Base-by-base conservation (phyloP, 2,797 vertebrate genomes). In the Argentina silus region DNA sequence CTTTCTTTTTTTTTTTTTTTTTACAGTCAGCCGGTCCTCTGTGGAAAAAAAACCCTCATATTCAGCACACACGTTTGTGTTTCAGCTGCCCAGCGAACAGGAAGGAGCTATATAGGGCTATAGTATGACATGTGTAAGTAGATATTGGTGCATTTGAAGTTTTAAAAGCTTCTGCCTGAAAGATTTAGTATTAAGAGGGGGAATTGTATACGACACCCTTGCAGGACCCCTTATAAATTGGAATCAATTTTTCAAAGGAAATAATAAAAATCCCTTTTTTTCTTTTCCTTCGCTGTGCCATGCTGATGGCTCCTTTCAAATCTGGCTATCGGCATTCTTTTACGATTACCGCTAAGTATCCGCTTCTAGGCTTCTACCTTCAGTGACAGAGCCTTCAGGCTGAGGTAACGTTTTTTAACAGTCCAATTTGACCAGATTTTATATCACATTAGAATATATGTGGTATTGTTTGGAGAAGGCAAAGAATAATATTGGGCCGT, bases 121-220 rank as follows among this genome's bases (percentile, higher is more conserved):
- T 90, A 89, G 87, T 81, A 88, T 92, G 89, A 92, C 92, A 92
- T 8, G 85, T 91, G 93, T 91, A 93, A 94, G 91, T 78, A 87
- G 92, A 93, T 92, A 91, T 90, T 69, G 86, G 85, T 56, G 89
- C 88, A 94, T 93, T 93, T 94, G 92, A 94, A 92, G 91, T 93
- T 94, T 94, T 93, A 93, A 94, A 93, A 93, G 91, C 89, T 91
- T 93, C 91, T 92, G 91, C 89, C 90, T 92, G 87, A 93, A 91
- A 92, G 91, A 93, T 94, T 94, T 91, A 93, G 91, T 76, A 86
- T 89, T 81, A 81, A 81, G 84, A 86, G 84, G 66, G 76, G 83
- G 87, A 86, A 89, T 86, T 81, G 82, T 84, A 90, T 82, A 89
- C 74, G 86, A 92, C 90, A 92, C 88, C 86, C 85, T 86, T 80